Conservation (phyloP, 2,888 invertebrate genomes). For the Dicranocentrus wangi region DNA sequence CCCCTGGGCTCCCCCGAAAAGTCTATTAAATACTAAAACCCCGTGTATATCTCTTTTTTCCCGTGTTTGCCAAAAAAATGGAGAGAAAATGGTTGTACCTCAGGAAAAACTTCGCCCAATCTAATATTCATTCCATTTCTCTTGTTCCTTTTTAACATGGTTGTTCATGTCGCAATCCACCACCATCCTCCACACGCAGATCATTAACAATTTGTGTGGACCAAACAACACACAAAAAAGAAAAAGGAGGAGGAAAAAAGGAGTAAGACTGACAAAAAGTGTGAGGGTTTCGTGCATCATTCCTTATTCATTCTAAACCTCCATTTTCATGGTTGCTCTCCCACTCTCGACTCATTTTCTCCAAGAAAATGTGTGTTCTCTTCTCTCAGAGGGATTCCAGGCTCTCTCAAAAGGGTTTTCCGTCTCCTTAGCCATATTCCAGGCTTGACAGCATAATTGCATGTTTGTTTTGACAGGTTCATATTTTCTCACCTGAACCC, state of each 20-base stretch:
- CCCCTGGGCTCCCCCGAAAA: conserved; percentile 54
- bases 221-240: neutral
- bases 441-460: conserved; percentile 60
- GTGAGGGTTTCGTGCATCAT: neutral
- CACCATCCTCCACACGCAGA: conserved; percentile 10
- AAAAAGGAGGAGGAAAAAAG: no score
- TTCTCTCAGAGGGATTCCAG: no score
- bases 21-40: conserved; percentile 53
- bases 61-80: neutral
- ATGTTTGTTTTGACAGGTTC: conserved; percentile 64
- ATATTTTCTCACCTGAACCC: conserved; percentile 63
- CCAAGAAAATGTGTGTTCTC: neutral
- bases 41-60: conserved; percentile 13
- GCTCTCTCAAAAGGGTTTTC: no score
- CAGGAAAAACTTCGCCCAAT: no score
- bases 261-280: conserved; percentile 22
- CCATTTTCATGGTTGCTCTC: conserved; percentile 48
- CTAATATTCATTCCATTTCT: neutral
- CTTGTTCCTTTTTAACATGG: no score
- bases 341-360: neutral
- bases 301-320: neutral
- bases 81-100: no score
- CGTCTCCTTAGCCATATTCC: conserved; percentile 4
- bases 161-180: no score
- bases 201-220: conserved; percentile 57